Percentiles rank a stretch among this genome's conserved stretches.
Conservation (phyloP, 2,113 vertebrate species). For the Takifugu flavidus region DNA sequence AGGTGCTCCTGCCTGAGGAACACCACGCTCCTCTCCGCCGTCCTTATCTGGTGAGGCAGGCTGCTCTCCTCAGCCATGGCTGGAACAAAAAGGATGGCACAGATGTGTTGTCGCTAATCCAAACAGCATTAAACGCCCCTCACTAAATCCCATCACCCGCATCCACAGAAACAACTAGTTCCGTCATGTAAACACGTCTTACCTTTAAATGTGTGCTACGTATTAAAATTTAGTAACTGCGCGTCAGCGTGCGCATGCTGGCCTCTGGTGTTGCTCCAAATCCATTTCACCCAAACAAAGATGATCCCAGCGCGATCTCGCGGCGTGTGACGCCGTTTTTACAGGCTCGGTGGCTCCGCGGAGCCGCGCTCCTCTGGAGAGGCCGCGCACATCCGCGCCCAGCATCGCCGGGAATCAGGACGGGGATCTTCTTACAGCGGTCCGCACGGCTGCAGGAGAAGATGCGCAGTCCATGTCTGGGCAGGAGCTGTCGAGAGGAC, state of each 20-base stretch:
- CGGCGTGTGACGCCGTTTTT: conserved; percentile 32
- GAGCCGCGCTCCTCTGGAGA: neutral
- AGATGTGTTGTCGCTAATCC: neutral
- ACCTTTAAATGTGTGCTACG: conserved; percentile 41
- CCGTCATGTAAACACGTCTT: conserved; percentile 4
- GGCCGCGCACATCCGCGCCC: conserved; percentile 18
- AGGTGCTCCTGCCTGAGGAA: conserved; percentile 95
- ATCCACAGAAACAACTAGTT: neutral
- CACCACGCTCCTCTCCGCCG: conserved; percentile 86
- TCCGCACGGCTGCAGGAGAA: neutral
- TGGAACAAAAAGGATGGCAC: conserved; percentile 4
- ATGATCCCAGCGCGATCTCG: conserved; percentile 17
- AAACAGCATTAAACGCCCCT: neutral
- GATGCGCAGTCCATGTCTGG: conserved; percentile 35
- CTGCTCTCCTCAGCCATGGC: conserved; percentile 82
- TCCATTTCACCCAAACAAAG: conserved; percentile 27
- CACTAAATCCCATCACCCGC: neutral
- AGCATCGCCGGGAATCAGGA: neutral
- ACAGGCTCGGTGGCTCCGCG: neutral
- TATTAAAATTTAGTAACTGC: conserved; percentile 18
- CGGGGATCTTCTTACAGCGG: neutral
- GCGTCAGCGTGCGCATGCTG: conserved; percentile 42
- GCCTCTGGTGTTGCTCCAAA: conserved; percentile 30
- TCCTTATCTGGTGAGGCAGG: conserved; percentile 87
- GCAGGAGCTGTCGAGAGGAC: conserved; percentile 10